These are phyloP conservation scores for Melanocharis versteri DNA, from an alignment of 2,113 vertebrate species.

Conservation along the genomic window DNA sequence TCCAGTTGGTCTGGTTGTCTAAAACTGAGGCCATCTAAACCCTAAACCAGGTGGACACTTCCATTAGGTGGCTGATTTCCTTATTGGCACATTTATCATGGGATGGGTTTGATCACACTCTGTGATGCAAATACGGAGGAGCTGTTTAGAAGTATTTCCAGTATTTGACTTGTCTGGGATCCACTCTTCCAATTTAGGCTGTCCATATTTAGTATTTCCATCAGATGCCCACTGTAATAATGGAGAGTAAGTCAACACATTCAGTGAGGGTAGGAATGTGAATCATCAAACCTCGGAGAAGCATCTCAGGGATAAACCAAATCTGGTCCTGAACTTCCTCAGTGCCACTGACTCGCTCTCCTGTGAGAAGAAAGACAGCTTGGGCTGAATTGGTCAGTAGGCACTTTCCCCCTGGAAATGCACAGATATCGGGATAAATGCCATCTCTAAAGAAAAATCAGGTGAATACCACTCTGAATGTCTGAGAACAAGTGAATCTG, in stretches of 20 bases:
- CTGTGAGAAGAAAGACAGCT: not conserved
- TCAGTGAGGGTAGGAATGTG: not conserved
- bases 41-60: not conserved
- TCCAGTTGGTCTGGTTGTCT: not conserved
- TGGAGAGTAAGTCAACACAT: not conserved
- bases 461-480: not conserved
- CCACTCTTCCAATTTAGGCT: not conserved
- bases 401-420: not conserved
- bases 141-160: not conserved
- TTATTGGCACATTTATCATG: not conserved
- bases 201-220: not conserved
- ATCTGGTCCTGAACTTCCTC: not conserved
- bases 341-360: not conserved
- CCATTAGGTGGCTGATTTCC: not conserved
- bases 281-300: not conserved
- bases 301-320: not conserved
- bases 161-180: not conserved
- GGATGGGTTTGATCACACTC: not conserved
- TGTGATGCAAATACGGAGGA: not conserved
- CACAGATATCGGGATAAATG: not conserved
- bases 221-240: not conserved
- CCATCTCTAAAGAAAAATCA: not conserved
- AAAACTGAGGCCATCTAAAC: not conserved
- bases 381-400: not conserved
- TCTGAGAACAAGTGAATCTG: not conserved